A percentile compares a stretch with the other conserved stretches of the same genome.
These are phyloP conservation scores for Apis dorsata DNA, from an alignment of 1,140 invertebrate species.

Conservation along the genomic window DNA sequence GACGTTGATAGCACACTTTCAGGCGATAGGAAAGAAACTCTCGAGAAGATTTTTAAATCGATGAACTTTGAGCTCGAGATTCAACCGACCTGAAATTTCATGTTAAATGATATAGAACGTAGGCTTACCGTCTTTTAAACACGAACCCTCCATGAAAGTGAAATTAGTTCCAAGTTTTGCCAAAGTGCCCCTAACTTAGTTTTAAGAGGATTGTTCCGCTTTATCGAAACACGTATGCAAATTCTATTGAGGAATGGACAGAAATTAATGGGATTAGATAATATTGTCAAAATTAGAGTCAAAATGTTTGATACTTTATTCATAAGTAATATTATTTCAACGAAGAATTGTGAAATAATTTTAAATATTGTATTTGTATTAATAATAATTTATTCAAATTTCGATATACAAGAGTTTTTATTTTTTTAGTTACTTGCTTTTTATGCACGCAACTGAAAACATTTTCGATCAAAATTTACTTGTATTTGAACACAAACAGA, in stretches of 20 bases:
- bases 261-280: background rate
- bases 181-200: background rate
- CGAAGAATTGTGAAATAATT: no score
- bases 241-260: background rate
- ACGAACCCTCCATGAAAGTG: background rate
- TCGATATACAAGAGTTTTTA: no score
- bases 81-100: background rate
- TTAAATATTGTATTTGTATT: no score
- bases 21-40: background rate
- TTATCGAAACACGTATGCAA: conserved; percentile 5
- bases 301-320: background rate
- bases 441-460: no score
- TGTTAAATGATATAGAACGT: conserved; percentile 12
- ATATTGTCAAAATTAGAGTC: background rate
- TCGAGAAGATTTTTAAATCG: background rate
- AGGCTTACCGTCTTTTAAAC: background rate
- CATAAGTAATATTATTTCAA: background rate
- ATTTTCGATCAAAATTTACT: no score
- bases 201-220: conserved; percentile 18
- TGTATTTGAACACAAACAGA: no score
- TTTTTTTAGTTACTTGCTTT: no score
- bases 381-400: no score
- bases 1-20: background rate
- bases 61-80: background rate
- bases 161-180: conserved; percentile 1